phyloP scores from a whole-genome alignment of 2,113 vertebrate species.

The Cottus gobio region DNA sequence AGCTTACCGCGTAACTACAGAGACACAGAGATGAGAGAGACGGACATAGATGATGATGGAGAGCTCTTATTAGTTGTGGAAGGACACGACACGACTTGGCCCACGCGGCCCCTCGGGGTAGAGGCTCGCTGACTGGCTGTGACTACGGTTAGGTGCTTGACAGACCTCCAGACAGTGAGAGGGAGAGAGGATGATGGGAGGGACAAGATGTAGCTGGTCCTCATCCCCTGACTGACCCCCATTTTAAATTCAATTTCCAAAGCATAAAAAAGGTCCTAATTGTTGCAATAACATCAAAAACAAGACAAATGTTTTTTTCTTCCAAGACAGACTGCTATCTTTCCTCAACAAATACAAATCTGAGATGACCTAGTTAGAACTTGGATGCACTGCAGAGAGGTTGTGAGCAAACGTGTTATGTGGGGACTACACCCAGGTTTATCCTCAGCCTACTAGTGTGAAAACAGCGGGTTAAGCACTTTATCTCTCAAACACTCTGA shows the following conservation, averaged over 20 bases:
- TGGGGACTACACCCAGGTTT: conserved; percentile 6
- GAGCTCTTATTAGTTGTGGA: conserved; percentile 76
- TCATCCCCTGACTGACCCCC: conserved; percentile 25
- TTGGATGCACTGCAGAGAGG: conserved; percentile 37
- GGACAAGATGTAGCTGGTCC: conserved; percentile 18
- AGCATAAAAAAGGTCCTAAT: conserved; percentile 31
- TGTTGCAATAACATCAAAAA: conserved; percentile 31
- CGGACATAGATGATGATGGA: conserved; percentile 78
- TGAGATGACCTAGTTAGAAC: conserved; percentile 71
- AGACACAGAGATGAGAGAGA: conserved; percentile 60
- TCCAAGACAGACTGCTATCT: conserved; percentile 36
- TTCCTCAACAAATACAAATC: conserved; percentile 37
- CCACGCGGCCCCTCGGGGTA: conserved; percentile 52
- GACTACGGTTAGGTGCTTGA: conserved; percentile 76
- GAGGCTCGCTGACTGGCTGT: conserved; percentile 60
- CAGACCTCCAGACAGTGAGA: conserved; percentile 49
- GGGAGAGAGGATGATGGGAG: conserved; percentile 26
- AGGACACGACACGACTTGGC: conserved; percentile 72
- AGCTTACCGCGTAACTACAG: conserved; percentile 58
- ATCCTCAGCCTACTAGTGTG: conserved; percentile 23
- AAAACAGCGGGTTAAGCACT: conserved; percentile 54
- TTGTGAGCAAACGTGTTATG: conserved; percentile 35
- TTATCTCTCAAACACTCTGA: conserved; percentile 49
- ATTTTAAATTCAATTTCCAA: conserved; percentile 43
- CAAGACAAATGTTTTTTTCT: conserved; percentile 15